Percentiles rank a stretch among this genome's conserved stretches.
phyloP scores from a whole-genome alignment of 2,113 vertebrate species.

The Tenrec ecaudatus region DNA sequence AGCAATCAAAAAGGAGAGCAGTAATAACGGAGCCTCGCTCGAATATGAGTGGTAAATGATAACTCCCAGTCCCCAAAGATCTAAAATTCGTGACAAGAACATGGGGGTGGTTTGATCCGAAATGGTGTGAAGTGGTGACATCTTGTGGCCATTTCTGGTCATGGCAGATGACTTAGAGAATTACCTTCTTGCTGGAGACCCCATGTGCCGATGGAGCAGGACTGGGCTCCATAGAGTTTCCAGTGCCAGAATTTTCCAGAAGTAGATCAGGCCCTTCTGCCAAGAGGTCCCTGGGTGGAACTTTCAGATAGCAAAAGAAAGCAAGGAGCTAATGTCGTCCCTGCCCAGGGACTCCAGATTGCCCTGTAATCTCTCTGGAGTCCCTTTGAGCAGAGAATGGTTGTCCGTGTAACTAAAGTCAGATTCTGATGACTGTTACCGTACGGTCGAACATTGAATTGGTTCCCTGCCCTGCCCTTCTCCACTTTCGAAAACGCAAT shows the following conservation, averaged over 20 bases:
- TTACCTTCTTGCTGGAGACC: not conserved
- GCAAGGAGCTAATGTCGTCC: not conserved
- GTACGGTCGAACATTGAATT: not conserved
- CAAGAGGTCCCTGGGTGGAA: not conserved
- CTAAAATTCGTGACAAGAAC: not conserved
- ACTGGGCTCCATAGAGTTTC: not conserved
- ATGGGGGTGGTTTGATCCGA: not conserved
- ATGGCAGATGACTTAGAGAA: not conserved
- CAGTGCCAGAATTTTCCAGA: not conserved
- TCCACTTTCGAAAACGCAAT: not conserved
- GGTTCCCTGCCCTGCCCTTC: not conserved
- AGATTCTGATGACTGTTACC: not conserved
- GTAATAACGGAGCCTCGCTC: not conserved
- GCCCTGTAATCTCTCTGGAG: no score
- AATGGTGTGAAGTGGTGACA: slow-evolving; percentile 70
- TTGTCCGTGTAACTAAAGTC: not conserved
- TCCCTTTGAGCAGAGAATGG: not conserved
- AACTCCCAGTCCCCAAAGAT: not conserved
- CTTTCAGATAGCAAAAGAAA: not conserved
- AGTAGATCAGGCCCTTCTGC: not conserved
- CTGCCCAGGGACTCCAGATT: not conserved
- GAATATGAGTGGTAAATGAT: not conserved
- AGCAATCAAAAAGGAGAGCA: not conserved
- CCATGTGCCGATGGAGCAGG: not conserved
- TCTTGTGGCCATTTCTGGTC: slow-evolving; percentile 61